Conservation (phyloP, 2,113 vertebrate species). For the Grallaria varia region DNA sequence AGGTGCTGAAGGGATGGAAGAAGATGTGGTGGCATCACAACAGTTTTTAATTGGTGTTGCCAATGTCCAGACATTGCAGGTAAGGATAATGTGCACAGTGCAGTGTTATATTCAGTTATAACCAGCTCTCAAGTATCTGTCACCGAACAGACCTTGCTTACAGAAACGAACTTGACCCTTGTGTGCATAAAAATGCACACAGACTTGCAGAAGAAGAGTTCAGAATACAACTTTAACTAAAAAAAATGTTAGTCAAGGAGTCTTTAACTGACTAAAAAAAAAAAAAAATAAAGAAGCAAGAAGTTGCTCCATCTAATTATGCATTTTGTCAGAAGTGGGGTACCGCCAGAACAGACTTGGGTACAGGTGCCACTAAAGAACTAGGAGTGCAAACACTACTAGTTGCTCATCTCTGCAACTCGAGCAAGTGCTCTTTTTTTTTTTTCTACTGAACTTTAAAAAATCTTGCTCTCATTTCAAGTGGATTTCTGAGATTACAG, state of each 20-base stretch:
- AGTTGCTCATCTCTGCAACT: background rate
- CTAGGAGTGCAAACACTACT: background rate
- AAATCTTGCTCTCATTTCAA: background rate
- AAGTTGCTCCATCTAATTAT: background rate
- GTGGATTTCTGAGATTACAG: background rate
- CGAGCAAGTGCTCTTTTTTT: background rate
- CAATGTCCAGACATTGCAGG: background rate
- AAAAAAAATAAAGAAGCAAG: background rate
- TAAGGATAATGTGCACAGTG: background rate
- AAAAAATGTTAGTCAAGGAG: constrained; percentile 12
- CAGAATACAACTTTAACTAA: background rate
- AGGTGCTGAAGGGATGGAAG: background rate
- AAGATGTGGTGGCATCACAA: background rate
- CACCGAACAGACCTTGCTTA: background rate
- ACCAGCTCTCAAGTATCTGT: background rate
- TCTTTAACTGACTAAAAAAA: background rate
- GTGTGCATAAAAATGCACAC: background rate
- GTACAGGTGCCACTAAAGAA: background rate
- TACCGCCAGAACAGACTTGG: background rate
- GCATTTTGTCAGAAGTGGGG: background rate
- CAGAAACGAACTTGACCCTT: background rate
- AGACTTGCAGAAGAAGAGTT: background rate
- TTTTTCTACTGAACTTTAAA: background rate
- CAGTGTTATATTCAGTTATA: background rate
- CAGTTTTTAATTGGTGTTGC: background rate